Conservation (phyloP, 2,888 invertebrate species). For the Quadriops clusia region DNA sequence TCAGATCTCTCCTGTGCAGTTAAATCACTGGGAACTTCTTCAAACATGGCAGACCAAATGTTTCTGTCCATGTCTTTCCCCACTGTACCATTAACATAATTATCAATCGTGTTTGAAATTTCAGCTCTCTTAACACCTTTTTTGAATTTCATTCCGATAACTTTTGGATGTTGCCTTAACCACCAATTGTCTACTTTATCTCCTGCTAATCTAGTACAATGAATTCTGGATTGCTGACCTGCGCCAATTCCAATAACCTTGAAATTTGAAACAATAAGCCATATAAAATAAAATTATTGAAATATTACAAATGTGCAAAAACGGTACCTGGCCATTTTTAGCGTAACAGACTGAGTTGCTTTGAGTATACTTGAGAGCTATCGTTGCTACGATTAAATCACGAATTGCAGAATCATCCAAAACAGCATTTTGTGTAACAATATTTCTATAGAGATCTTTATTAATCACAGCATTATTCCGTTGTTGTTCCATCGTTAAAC, state of each 20-base stretch:
- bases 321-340: slow-evolving; percentile 72
- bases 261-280: slow-evolving; percentile 27
- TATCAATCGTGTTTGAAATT: slow-evolving; percentile 90
- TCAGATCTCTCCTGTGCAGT: slow-evolving; percentile 52
- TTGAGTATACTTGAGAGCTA: slow-evolving; percentile 94
- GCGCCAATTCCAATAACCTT: slow-evolving; percentile 82
- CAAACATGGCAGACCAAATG: slow-evolving; percentile 65
- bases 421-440: slow-evolving; percentile 59
- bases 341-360: slow-evolving; percentile 98
- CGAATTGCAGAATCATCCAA: slow-evolving; percentile 66
- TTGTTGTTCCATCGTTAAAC: slow-evolving; percentile 74
- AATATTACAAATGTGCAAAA: too few relatives aligned
- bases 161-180: slow-evolving; percentile 85
- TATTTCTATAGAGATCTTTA: slow-evolving; percentile 61
- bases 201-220: slow-evolving; percentile 93
- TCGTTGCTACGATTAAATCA: slow-evolving; percentile 90
- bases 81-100: slow-evolving; percentile 84
- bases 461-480: slow-evolving; percentile 82
- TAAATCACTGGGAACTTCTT: slow-evolving; percentile 57
- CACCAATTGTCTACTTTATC: slow-evolving; percentile 98
- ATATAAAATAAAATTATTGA: slow-evolving; percentile 5
- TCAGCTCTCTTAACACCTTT: slow-evolving; percentile 80
- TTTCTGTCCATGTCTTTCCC: slow-evolving; percentile 76
- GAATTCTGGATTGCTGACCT: slow-evolving; percentile 97
- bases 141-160: slow-evolving; percentile 72